Base-by-base conservation (phyloP, 1,140 invertebrate species). In the Papilio xuthus region DNA sequence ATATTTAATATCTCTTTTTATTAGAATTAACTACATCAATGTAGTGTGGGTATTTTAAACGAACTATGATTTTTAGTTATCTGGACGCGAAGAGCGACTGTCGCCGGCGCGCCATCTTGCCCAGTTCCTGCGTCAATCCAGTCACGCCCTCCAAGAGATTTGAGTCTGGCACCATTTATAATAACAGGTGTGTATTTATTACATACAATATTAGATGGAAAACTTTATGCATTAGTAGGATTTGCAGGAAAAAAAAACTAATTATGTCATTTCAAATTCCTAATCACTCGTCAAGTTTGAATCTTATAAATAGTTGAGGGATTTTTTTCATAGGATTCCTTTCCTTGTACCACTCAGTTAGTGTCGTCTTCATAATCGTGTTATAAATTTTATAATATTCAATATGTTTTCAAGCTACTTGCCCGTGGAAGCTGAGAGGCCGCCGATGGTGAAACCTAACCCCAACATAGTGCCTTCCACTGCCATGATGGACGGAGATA, bases 401-500 rank as follows among this genome's bases (percentile, higher is more conserved):
- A 47, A 47, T 10, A 47, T 10, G 8, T 13, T 60, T 69, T 82
- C 50, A 77, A 92, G 91, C 63, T 93, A 92, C 42, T 84, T 94
- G 78, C 94, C 94, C 0, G 88, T 90, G 6, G 90, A 88, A 28
- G 84, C 90, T 0, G 87, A 91, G 1, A 94, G 94, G 6, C 90
- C 89, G 0, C 84, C 84, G 26, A 85, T 89, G 1, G 89, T 94
- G 32, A 90, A 89, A 50, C 94, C 94, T 1, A 78, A 84, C 0
- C 90, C 94, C 0, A 93, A 93, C 28, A 84, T 95, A n/a, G 85
- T 89, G 50, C 94, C 94, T 67, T 94, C 95, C 0, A 90, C 91
- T 3, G 94, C 93, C 0, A 95, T 94, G 79, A 92, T 96, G 79
- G 95, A 95, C 18, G 92, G 88, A 3, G 94, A 95, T 18, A 96